Percentiles rank a stretch among this genome's conserved stretches.
These are phyloP conservation scores for Phaetusa simplex DNA, from an alignment of 2,113 vertebrate genomes.

Conservation along the genomic window DNA sequence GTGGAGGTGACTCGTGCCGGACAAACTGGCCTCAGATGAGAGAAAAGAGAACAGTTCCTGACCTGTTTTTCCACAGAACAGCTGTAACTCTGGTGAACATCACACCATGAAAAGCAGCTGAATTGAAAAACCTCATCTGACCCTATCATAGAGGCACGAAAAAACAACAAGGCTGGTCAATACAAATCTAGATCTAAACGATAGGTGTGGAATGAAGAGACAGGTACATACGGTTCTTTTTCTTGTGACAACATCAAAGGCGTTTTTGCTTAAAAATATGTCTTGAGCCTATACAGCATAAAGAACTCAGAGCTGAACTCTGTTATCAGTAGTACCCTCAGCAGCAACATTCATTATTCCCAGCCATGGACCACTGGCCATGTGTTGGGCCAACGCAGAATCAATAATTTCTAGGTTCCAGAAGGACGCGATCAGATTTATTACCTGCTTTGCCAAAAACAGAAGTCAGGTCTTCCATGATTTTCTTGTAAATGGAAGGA, in stretches of 20 bases:
- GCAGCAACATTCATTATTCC: not conserved
- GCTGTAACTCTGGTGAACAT: not conserved
- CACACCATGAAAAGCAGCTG: not conserved
- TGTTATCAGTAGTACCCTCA: not conserved
- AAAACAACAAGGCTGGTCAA: not conserved
- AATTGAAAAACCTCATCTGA: not conserved
- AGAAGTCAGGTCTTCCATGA: conserved; percentile 73
- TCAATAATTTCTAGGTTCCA: not conserved
- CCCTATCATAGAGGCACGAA: not conserved
- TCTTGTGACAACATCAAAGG: not conserved
- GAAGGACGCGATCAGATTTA: not conserved
- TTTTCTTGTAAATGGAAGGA: conserved; percentile 67
- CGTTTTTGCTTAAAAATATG: not conserved
- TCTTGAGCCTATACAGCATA: not conserved
- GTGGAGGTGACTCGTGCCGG: not conserved
- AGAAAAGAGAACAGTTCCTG: not conserved
- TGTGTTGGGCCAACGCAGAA: not conserved
- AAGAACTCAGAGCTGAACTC: not conserved
- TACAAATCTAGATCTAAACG: not conserved
- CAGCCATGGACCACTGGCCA: not conserved
- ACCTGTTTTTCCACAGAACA: not conserved
- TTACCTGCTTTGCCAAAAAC: conserved; percentile 78
- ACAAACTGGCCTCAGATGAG: not conserved
- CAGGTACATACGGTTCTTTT: not conserved
- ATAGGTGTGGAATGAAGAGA: not conserved